phyloP scores from a whole-genome alignment of 2,113 vertebrate genomes.

The Elachura formosa region DNA sequence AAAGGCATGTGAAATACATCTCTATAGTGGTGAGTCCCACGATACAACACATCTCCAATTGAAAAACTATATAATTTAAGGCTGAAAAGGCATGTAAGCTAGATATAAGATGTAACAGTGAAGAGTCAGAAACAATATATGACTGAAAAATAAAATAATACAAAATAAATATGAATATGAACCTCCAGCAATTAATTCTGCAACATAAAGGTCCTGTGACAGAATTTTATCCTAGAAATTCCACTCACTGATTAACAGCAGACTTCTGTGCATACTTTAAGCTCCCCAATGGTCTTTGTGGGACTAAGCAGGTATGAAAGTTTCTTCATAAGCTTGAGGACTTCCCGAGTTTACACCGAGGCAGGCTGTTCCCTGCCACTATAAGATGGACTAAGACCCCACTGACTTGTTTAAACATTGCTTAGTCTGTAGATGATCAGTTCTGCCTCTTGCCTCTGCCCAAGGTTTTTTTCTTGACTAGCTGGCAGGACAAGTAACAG shows the following conservation, averaged over 20 bases:
- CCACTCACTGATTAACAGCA: not conserved
- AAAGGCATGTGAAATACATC: not conserved
- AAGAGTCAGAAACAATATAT: not conserved
- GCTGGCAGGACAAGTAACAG: not conserved
- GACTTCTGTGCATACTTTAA: not conserved
- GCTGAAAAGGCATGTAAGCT: not conserved
- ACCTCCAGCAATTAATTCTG: not conserved
- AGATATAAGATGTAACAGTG: not conserved
- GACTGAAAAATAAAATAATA: not conserved
- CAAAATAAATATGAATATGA: not conserved
- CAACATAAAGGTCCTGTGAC: not conserved
- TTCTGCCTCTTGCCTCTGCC: rapidly evolving
- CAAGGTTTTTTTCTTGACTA: not conserved
- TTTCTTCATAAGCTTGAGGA: not conserved
- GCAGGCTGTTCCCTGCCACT: not conserved
- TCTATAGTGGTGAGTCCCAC: too few relatives aligned
- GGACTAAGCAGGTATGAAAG: not conserved
- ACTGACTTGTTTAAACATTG: not conserved
- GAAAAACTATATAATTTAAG: not conserved
- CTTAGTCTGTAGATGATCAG: not conserved
- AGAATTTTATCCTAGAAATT: not conserved
- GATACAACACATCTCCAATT: too few relatives aligned
- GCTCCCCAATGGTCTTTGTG: not conserved
- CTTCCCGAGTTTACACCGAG: rapidly evolving
- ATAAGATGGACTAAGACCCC: rapidly evolving